phyloP scores from a whole-genome alignment of 2,113 vertebrate genomes.

The Bucco capensis region DNA sequence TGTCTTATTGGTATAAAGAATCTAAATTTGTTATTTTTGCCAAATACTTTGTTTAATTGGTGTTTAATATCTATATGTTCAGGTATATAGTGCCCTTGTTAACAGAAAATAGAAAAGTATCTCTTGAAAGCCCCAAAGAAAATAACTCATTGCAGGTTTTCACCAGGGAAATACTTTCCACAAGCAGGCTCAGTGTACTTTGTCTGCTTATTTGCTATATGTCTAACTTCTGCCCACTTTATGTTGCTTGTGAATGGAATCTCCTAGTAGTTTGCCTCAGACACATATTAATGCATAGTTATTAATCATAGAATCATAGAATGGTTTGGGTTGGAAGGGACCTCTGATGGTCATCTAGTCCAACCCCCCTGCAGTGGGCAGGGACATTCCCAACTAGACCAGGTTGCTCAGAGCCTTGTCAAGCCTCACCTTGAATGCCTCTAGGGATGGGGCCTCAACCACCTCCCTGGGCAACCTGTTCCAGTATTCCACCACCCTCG shows the following conservation, averaged over 20 bases:
- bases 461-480: no score
- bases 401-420: no score
- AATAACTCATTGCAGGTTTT: not conserved
- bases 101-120: not conserved
- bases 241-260: not conserved
- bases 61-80: not conserved
- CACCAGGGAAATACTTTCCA: not conserved
- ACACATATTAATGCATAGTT: not conserved
- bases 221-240: not conserved
- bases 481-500: no score
- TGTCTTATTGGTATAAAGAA: not conserved
- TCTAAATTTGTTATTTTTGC: not conserved
- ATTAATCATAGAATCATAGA: no score
- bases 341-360: no score
- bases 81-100: no score
- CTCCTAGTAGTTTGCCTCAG: not conserved
- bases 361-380: no score
- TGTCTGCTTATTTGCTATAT: not conserved
- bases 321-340: no score
- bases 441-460: no score
- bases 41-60: not conserved
- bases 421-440: no score
- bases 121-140: not conserved
- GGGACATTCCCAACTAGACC: no score
- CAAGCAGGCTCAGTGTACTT: not conserved